These are phyloP conservation scores for Lacanobia oleracea DNA, from an alignment of 2,888 invertebrate genomes.

Conservation along the genomic window DNA sequence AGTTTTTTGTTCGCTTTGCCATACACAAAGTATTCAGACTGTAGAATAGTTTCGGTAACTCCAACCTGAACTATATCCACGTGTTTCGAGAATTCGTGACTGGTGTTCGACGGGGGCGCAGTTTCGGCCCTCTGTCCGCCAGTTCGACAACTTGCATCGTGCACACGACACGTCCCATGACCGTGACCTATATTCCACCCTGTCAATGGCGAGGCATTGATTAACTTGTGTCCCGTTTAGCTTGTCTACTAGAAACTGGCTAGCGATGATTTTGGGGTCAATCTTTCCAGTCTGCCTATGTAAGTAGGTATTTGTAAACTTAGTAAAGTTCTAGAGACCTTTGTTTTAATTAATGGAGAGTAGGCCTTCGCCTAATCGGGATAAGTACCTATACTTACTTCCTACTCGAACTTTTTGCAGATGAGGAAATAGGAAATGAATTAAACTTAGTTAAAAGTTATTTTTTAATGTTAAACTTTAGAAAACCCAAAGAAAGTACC, in stretches of 20 bases:
- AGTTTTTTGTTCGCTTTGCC: conserved; percentile 47
- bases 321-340: no score
- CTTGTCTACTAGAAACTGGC: not conserved
- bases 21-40: conserved; percentile 27
- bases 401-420: no score
- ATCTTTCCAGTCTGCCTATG: no score
- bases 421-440: no score
- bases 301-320: no score
- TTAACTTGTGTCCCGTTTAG: conserved; percentile 4
- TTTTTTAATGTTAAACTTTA: no score
- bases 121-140: conserved; percentile 14
- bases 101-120: conserved; percentile 2
- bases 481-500: no score
- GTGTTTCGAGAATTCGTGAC: conserved; percentile 29
- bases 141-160: conserved; percentile 43
- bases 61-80: conserved; percentile 22
- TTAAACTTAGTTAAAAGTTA: no score
- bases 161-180: conserved; percentile 26
- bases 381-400: no score
- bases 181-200: conserved; percentile 53
- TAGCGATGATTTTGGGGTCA: not conserved
- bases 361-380: no score
- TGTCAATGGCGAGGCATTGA: conserved; percentile 28
- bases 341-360: no score
- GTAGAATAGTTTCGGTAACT: conserved; percentile 18